phyloP scores from a whole-genome alignment of 1,140 invertebrate species.

The Cepaea nemoralis region DNA sequence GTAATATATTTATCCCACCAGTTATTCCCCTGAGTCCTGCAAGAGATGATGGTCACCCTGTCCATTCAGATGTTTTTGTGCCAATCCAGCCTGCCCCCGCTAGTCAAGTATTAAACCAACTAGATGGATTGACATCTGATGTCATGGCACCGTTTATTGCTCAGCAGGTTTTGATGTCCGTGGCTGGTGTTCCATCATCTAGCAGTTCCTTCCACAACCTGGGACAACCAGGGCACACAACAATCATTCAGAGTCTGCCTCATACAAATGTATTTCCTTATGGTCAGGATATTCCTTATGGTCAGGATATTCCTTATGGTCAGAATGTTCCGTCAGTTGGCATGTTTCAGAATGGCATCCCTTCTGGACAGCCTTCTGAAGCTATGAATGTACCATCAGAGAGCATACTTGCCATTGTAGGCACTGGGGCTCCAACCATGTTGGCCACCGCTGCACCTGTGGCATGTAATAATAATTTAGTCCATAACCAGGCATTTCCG shows the following conservation, averaged over 20 bases:
- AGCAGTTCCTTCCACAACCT: conserved; percentile 22
- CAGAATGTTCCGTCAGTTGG: conserved; percentile 24
- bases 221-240: conserved; percentile 19
- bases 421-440: neutral
- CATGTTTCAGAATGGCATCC: conserved; percentile 12
- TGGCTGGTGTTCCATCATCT: conserved; percentile 19
- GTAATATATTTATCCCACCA: conserved; percentile 58
- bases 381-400: neutral
- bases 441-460: neutral
- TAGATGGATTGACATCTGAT: conserved; percentile 31
- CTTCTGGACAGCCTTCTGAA: neutral
- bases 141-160: conserved; percentile 26
- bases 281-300: conserved; percentile 25
- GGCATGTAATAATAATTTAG: neutral
- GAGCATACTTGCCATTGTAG: neutral
- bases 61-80: conserved; percentile 41
- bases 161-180: conserved; percentile 20
- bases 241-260: conserved; percentile 35
- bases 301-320: too few relatives aligned
- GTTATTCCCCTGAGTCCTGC: conserved; percentile 32
- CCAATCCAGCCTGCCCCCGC: conserved; percentile 49
- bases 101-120: conserved; percentile 44
- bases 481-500: neutral
- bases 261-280: conserved; percentile 36
- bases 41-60: neutral